Evolutionary conservation across 2,888 invertebrate species (phyloP), one percentile per base, ranked within the genome.

Genomic region (Drosophila prolongata): DNA sequence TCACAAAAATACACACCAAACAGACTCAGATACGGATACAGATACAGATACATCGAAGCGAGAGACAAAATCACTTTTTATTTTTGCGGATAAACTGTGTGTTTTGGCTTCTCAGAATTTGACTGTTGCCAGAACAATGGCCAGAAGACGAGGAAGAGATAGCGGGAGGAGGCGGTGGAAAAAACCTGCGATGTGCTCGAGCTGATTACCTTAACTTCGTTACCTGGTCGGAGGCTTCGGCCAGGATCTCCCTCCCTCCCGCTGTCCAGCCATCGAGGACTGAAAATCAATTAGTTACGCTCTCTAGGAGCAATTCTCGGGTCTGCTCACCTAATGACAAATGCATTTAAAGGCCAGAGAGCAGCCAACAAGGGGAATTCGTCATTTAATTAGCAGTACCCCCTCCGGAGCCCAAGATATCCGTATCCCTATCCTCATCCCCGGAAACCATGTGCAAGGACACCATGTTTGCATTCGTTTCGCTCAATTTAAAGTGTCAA

Each of bases 221-320:
- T 71, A 65, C 72, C 75, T 71, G 74, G 52, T 6, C 40, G 27
- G 14, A 52, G 73, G 52, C 58, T 53, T 56, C 40, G 59, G 49
- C 78, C 50, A 78, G 81, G 81, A 87, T 56, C 69, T 34, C 50
- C 62, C 76, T 74, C 75, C 75, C 82, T 79, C 87, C 84, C 77
- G 76, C 87, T 76, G 79, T 71, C 80, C 67, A 57, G 50, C 52
- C 60, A 71, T 76, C 75, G 77, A 73, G 16, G 83, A 89, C 58
- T 37, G 55, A 59, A 55, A 59, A 87, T 85, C 90, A 89, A 89
- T 89, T 90, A 87, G 90, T 74, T 79, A 75, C 82, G 89, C 90
- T 81, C 76, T 65, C 58, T 58, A 67, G 54, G 37, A 42, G 52
- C 42, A 54, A 64, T 62, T 82, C 73, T 79, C 74, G 72, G 72